A percentile compares a stretch with the other conserved stretches of the same genome.
phyloP scores from a whole-genome alignment of 2,888 invertebrate species.

The Agrotis segetum region DNA sequence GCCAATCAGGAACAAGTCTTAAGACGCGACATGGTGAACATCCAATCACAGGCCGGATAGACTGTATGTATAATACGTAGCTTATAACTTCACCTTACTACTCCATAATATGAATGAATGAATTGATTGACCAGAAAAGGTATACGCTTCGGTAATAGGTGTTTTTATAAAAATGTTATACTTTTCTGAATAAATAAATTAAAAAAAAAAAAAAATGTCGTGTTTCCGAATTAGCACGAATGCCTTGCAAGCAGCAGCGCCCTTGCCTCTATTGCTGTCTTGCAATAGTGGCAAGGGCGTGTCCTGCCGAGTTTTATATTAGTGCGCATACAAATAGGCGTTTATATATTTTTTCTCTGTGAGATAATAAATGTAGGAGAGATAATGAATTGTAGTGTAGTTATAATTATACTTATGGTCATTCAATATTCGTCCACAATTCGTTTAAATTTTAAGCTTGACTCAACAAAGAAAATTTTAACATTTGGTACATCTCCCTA shows the following conservation, averaged over 20 bases:
- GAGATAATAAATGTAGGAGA: too few species aligned
- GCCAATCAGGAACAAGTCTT: conserved; percentile 7
- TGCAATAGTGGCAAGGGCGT: background rate
- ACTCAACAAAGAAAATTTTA: too few species aligned
- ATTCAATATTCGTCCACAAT: too few species aligned
- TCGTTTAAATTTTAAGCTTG: too few species aligned
- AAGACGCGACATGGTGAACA: background rate
- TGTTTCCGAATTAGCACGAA: background rate
- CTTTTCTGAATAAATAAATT: too few species aligned
- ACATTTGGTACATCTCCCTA: too few species aligned
- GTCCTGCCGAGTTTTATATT: background rate
- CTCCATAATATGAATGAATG: conserved; percentile 1
- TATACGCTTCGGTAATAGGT: conserved; percentile 1
- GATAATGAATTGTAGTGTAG: too few species aligned
- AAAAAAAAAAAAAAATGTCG: too few species aligned
- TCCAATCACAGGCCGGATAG: conserved; percentile 1
- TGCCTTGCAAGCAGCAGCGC: background rate
- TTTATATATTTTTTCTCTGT: background rate
- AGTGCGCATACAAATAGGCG: background rate
- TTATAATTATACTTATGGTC: too few species aligned
- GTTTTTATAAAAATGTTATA: too few species aligned
- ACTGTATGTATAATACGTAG: background rate
- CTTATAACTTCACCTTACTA: background rate
- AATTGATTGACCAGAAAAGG: background rate
- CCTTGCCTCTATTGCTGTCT: too few species aligned